These are phyloP conservation scores for Enteromius trimaculatus DNA, from an alignment of 2,797 vertebrate genomes.

Conservation along the genomic window DNA sequence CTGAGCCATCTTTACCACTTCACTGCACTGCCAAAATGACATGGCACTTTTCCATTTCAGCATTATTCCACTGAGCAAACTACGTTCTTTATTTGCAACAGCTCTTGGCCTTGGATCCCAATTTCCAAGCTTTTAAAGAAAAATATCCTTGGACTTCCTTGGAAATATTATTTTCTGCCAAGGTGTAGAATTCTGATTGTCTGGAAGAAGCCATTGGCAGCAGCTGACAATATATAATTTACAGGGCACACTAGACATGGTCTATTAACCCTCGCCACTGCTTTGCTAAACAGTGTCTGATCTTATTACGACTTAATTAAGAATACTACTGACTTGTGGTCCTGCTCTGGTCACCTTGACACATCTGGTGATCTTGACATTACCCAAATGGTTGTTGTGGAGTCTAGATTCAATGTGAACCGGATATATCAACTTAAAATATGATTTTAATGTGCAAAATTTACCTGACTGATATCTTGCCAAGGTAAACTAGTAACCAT, in stretches of 20 bases:
- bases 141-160: constrained; percentile 26
- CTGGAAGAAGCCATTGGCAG: background rate
- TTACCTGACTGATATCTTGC: background rate
- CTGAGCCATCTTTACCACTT: constrained; percentile 24
- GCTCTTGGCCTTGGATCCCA: constrained; percentile 25
- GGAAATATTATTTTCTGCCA: constrained; percentile 22
- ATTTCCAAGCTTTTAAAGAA: constrained; percentile 39
- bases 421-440: background rate
- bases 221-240: background rate
- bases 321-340: background rate
- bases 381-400: background rate
- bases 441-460: background rate
- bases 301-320: background rate
- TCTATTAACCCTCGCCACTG: background rate
- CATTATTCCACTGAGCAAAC: constrained; percentile 46
- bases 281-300: constrained; percentile 9
- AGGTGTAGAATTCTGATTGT: background rate
- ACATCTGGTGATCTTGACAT: too few relatives aligned
- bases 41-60: constrained; percentile 36
- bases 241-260: background rate
- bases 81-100: constrained; percentile 19
- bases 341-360: background rate
- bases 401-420: background rate
- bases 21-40: constrained; percentile 45
- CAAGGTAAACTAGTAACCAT: background rate